Base-by-base conservation (phyloP, 2,888 invertebrate genomes). In the Nemotelus pantherinus region DNA sequence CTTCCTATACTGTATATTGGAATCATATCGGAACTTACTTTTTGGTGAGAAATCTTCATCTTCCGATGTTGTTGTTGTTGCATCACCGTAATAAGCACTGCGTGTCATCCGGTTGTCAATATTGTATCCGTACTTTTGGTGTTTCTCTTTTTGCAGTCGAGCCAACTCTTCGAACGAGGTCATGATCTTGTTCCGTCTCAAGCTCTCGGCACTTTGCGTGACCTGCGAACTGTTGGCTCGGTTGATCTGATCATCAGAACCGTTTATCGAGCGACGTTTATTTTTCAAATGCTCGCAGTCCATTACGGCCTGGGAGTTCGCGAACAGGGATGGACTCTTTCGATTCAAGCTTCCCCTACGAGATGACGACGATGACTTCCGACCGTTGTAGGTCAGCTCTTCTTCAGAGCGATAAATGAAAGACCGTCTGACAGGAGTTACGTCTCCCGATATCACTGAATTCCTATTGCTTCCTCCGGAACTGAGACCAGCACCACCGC, bases 91-190 rank as follows among this genome's bases (percentile, higher is more conserved):
- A 58, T 78, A 78, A 39, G 71, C 53, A 58, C 78, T 78, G 25
- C 76, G 77, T 25, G 76, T 80, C 77, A 77, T 78, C 2, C 67
- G 67, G 3, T 64, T 77, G 9, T 79, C 77, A 9, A 57, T 9
- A 48, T 65, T 68, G 47, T 64, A 74, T 25, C 70, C 58, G 45
- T 77, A 76, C 60, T 77, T 78, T 50, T 78, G 75, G 39, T 55
- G 65, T 50, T 76, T 53, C 25, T 77, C 76, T 53, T 75, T 78
- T 47, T 76, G 77, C 39, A 77, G 47, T 67, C 77, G 76, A 45
- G 81, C 82, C 47, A 82, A 57, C 55, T 81, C 79, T 75, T 82
- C 81, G 72, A 82, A 82, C 7, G 81, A 81, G 58, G 82, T 82
- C 81, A 82, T 80, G 39, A 79, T 64, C 78, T 81, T 80, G 9